phyloP scores from a whole-genome alignment of 2,113 vertebrate species.

The Lipophrys pholis region DNA sequence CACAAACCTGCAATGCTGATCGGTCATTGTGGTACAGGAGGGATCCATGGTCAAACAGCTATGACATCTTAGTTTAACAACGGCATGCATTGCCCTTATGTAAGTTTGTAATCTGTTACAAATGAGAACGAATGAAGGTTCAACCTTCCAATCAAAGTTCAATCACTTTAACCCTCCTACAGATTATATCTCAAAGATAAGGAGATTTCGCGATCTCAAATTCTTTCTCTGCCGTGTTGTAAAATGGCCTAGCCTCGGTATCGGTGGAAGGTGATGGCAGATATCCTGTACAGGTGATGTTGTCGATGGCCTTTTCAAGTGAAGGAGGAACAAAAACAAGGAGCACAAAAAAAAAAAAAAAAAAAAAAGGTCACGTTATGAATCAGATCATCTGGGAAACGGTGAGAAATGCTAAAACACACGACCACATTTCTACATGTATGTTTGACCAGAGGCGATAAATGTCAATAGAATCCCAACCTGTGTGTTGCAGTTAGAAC shows the following conservation, averaged over 20 bases:
- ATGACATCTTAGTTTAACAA: constrained; percentile 34
- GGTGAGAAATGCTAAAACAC: constrained; percentile 34
- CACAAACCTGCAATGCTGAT: constrained; percentile 28
- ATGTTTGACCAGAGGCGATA: constrained; percentile 48
- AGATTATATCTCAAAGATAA: constrained; percentile 10
- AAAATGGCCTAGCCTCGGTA: constrained; percentile 24
- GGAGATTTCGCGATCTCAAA: constrained; percentile 15
- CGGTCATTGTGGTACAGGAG: constrained; percentile 19
- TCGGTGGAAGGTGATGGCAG: constrained; percentile 18
- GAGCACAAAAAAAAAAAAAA: constrained; percentile 20
- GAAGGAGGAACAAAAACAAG: constrained; percentile 46
- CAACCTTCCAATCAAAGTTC: neutral
- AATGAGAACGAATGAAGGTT: constrained; percentile 19
- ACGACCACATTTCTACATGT: constrained; percentile 33
- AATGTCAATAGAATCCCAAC: constrained; percentile 28
- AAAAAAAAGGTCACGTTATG: constrained; percentile 24
- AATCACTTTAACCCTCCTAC: neutral
- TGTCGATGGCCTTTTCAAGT: constrained; percentile 50
- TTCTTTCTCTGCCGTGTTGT: constrained; percentile 29
- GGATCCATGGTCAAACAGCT: constrained; percentile 27
- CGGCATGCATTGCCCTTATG: constrained; percentile 45
- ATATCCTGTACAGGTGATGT: constrained; percentile 47
- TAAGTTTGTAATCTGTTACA: constrained; percentile 22
- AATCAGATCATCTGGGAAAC: constrained; percentile 32
- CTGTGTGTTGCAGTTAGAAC: constrained; percentile 44